phyloP scores from a whole-genome alignment of 2,888 invertebrate genomes.

The Acleris cristana region DNA sequence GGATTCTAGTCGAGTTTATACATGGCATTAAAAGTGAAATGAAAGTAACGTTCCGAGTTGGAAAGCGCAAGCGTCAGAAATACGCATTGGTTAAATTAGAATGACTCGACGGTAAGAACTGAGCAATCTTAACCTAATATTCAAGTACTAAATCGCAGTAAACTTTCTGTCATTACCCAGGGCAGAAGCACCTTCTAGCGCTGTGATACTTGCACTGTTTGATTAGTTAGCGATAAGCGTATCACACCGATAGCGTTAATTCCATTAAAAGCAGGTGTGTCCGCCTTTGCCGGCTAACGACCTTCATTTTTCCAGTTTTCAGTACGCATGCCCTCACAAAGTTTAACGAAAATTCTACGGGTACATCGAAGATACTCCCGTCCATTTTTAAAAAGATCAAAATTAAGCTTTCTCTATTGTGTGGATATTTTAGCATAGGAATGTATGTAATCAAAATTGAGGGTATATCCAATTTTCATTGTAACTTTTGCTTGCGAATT shows the following conservation, averaged over 20 bases:
- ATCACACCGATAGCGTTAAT: constrained; percentile 47
- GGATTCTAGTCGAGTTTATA: too few species aligned
- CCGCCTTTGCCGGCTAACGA: constrained; percentile 38
- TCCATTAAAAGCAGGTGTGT: constrained; percentile 53
- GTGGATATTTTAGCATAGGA: too few species aligned
- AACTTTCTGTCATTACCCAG: too few species aligned
- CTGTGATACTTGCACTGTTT: constrained; percentile 18
- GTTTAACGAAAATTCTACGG: not conserved
- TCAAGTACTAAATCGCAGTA: too few species aligned
- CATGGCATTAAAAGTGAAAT: not conserved
- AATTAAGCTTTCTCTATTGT: too few species aligned
- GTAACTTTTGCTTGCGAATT: too few species aligned
- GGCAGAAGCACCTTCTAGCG: not conserved
- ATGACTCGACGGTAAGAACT: too few species aligned
- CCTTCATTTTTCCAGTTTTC: constrained; percentile 40
- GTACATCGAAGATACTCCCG: too few species aligned
- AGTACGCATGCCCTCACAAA: constrained; percentile 19
- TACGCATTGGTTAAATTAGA: not conserved
- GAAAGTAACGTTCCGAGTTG: not conserved
- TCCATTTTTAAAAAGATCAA: too few species aligned
- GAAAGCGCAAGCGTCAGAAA: not conserved
- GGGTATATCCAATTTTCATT: too few species aligned
- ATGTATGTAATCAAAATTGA: too few species aligned
- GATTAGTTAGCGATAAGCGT: constrained; percentile 28
- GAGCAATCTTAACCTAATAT: too few species aligned